phyloP scores from a whole-genome alignment of 2,797 vertebrate genomes.

The Hoplostethus mediterraneus region DNA sequence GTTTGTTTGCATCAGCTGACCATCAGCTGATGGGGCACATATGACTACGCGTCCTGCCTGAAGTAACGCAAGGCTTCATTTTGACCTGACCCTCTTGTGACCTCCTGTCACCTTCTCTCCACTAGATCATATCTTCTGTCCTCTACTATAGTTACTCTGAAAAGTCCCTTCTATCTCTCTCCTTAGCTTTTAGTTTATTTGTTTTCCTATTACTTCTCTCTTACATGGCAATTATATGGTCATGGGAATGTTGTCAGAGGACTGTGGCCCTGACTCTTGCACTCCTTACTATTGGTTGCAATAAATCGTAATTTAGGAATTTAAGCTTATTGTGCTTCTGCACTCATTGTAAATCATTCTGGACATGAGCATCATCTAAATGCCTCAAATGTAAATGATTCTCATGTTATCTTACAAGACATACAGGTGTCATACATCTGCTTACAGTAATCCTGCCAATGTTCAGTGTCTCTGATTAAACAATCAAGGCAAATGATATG shows the following conservation, averaged over 20 bases:
- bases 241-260: neutral
- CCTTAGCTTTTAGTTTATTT: neutral
- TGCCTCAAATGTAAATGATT: slow-evolving; percentile 30
- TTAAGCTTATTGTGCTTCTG: slow-evolving; percentile 19
- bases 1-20: no score
- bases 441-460: slow-evolving; percentile 45
- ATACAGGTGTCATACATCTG: slow-evolving; percentile 33
- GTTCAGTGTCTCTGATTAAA: slow-evolving; percentile 57
- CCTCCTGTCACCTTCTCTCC: neutral
- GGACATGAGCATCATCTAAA: slow-evolving; percentile 16
- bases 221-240: neutral
- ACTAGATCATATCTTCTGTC: neutral
- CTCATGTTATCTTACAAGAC: slow-evolving; percentile 37
- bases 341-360: slow-evolving; percentile 23
- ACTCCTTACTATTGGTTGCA: neutral
- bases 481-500: slow-evolving; percentile 63
- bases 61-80: no score
- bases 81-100: no score
- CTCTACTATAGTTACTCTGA: neutral
- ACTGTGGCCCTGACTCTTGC: neutral
- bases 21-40: no score
- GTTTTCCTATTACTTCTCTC: no score
- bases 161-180: neutral
- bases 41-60: no score
- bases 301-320: slow-evolving; percentile 19